A percentile compares a stretch with the other conserved stretches of the same genome.
These are phyloP conservation scores for Muscicapa comitata DNA, from an alignment of 2,797 vertebrate species.

Conservation along the genomic window DNA sequence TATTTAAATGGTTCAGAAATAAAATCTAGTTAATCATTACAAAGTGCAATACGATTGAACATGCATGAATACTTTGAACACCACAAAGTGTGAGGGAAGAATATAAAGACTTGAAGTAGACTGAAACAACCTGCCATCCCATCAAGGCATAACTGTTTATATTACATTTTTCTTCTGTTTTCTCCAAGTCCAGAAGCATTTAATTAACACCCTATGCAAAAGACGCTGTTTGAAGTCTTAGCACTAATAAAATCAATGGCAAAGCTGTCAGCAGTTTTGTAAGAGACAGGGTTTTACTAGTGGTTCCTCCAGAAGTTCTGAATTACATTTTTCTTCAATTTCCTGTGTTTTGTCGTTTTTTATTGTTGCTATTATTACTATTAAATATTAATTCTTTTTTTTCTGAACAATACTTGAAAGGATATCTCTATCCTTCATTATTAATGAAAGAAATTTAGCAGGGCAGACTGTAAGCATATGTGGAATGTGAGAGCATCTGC, in stretches of 20 bases:
- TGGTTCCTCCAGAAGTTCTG: not conserved
- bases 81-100: not conserved
- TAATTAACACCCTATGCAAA: not conserved
- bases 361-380: not conserved
- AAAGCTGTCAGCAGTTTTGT: not conserved
- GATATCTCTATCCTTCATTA: not conserved
- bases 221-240: not conserved
- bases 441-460: not conserved
- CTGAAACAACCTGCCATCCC: not conserved
- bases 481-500: not conserved
- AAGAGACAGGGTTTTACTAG: not conserved
- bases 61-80: not conserved
- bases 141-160: not conserved
- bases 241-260: not conserved
- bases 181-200: not conserved
- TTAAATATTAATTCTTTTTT: not conserved
- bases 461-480: not conserved
- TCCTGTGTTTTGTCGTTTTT: fast-evolving
- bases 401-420: not conserved
- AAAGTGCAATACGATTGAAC: not conserved
- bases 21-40: not conserved
- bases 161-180: not conserved
- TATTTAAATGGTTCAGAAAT: not conserved
- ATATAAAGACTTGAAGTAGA: not conserved
- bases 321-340: not conserved